These are phyloP conservation scores for Leucopternis melanops DNA, from an alignment of 2,113 vertebrate species.

Conservation along the genomic window DNA sequence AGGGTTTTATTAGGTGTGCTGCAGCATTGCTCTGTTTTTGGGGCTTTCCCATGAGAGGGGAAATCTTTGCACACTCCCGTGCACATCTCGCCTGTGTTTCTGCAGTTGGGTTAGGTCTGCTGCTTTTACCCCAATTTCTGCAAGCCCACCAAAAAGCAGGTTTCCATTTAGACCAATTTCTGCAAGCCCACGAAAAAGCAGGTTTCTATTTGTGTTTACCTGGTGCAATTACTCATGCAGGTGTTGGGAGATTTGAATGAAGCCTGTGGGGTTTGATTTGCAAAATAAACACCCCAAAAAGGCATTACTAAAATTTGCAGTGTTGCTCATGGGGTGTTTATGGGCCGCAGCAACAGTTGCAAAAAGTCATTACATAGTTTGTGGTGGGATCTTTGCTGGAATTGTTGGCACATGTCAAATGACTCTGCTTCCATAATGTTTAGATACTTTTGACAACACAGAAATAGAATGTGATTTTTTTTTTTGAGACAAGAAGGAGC, in stretches of 20 bases:
- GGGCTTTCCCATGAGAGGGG: background rate
- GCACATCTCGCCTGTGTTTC: fast-evolving
- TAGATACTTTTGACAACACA: too few relatives aligned
- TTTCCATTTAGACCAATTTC: background rate
- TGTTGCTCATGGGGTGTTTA: background rate
- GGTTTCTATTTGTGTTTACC: background rate
- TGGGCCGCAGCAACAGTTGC: background rate
- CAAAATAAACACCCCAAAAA: background rate
- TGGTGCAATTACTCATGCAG: fast-evolving
- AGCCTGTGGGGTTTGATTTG: background rate
- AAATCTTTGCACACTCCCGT: background rate
- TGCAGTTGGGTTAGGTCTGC: background rate
- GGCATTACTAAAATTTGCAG: too few relatives aligned
- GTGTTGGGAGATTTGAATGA: background rate
- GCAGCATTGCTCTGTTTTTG: background rate
- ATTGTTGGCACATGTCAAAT: fast-evolving
- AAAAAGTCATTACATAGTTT: background rate
- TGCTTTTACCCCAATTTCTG: background rate
- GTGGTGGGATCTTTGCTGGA: background rate
- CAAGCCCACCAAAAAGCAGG: background rate
- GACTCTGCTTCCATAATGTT: too few relatives aligned
- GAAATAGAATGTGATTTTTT: background rate
- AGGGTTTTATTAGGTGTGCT: background rate
- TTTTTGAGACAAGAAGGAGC: background rate
- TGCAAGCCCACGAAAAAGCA: background rate